Percentiles rank a stretch among this genome's conserved stretches.
phyloP scores from a whole-genome alignment of 2,797 vertebrate genomes.

The Neosalanx taihuensis region DNA sequence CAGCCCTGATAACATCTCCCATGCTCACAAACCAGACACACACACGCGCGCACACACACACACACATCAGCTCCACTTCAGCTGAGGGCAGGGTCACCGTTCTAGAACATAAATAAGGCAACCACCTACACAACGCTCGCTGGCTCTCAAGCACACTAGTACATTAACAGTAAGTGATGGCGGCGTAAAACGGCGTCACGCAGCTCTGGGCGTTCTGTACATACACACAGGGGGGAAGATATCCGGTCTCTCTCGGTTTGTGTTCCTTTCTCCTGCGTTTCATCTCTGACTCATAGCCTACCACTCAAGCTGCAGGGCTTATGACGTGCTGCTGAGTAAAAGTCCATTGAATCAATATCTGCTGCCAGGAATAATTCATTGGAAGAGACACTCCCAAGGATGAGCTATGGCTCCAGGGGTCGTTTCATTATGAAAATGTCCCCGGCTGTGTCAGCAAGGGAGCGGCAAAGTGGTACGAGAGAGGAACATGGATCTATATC shows the following conservation, averaged over 20 bases:
- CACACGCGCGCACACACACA: neutral
- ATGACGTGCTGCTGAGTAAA: constrained; percentile 27
- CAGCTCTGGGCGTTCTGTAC: neutral
- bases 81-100: neutral
- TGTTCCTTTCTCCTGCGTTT: neutral
- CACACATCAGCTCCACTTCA: neutral
- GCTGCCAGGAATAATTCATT: constrained; percentile 12
- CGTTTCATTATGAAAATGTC: constrained; percentile 45
- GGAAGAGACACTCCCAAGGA: neutral
- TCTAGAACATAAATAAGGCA: neutral
- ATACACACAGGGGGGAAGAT: neutral
- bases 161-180: neutral
- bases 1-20: neutral
- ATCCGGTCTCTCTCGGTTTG: neutral
- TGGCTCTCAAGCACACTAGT: neutral
- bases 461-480: constrained; percentile 1
- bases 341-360: constrained; percentile 35
- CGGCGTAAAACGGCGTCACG: neutral
- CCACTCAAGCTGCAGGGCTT: neutral
- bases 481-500: neutral
- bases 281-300: constrained; percentile 6
- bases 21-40: constrained; percentile 1
- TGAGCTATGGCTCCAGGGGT: constrained; percentile 38
- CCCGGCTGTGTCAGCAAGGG: constrained; percentile 9
- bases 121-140: neutral